Conservation (phyloP, 2,797 vertebrate species). For the Lycodopsis pacificus region DNA sequence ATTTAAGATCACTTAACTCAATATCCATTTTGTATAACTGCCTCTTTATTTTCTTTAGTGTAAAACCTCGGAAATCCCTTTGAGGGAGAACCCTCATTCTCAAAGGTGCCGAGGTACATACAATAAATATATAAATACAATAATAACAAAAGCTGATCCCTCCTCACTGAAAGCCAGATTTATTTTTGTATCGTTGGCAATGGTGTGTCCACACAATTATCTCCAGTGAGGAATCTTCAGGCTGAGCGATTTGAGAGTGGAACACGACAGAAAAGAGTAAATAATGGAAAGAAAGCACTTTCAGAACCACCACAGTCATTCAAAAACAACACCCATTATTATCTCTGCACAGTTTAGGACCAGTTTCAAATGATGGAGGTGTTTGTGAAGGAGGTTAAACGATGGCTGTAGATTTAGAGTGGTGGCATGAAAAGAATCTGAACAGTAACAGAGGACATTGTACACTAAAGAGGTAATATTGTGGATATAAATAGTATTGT, state of each 20-base stretch:
- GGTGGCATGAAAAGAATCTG: not conserved
- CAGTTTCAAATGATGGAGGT: too few relatives aligned
- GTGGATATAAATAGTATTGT: not conserved
- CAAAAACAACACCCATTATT: not conserved
- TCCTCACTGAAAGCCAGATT: not conserved
- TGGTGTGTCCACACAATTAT: not conserved
- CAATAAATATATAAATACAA: not conserved
- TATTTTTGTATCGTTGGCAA: not conserved
- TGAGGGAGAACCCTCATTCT: not conserved
- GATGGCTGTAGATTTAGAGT: not conserved
- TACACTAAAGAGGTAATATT: too few relatives aligned
- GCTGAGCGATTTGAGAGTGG: not conserved
- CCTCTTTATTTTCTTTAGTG: not conserved
- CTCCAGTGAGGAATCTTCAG: not conserved
- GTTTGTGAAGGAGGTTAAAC: too few relatives aligned
- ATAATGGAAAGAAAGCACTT: not conserved
- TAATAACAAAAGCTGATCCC: not conserved
- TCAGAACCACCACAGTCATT: not conserved
- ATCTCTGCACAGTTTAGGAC: not conserved
- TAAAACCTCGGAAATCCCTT: not conserved
- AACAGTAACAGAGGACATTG: not conserved
- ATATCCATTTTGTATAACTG: constrained; percentile 16
- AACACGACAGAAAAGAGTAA: not conserved
- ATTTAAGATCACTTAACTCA: constrained; percentile 29
- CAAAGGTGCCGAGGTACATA: not conserved